Base-by-base conservation (phyloP, 1,140 invertebrate species). In the Leptinotarsa defecta region DNA sequence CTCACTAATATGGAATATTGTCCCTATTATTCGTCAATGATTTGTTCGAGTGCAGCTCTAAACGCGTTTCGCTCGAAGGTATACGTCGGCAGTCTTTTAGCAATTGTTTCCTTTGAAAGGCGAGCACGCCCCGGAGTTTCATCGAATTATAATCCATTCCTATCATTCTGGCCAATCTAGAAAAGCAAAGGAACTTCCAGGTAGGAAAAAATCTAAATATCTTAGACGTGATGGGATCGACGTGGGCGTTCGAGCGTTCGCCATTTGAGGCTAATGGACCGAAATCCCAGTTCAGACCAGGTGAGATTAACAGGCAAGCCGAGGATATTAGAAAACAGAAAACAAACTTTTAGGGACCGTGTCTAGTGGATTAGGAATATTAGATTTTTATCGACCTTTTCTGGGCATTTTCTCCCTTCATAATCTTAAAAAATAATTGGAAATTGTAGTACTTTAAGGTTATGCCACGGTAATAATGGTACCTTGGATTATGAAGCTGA, bases 191-290 rank as follows among this genome's bases (percentile, higher is more conserved):
- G 65, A 73, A 62, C 15, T 24, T 11, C 71, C 71, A 73, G 71
- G 71, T 73, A 65, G 62, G 15, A 64, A 64, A 65, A 65, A 48
- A 65, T 61, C n/a, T 19, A 63, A 68, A 20, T 20, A 62, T 61
- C 67, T 69, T 74, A 49, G 19, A 68, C 19, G 73, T 43, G 49
- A 73, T 52, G 73, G 73, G 52, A 63, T 65, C 73, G 73, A 74
- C 73, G 68, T 17, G 73, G 73, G 73, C 73, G 73, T 74, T 74
- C 73, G 43, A 68, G 73, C 73, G 73, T 69, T 34, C 27, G 73
- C 63, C 73, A 68, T 73, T 69, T 68, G 24, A 17, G 68, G n/a
- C 64, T 74, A 74, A 74, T 74, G 73, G 73, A 74, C 73, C 73
- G 73, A 61, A 24, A 74, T 62, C 52, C 49, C 67, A 15, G 15